A percentile compares a stretch with the other conserved stretches of the same genome.
These are phyloP conservation scores for Limnephilus lunatus DNA, from an alignment of 2,888 invertebrate species.

Conservation along the genomic window DNA sequence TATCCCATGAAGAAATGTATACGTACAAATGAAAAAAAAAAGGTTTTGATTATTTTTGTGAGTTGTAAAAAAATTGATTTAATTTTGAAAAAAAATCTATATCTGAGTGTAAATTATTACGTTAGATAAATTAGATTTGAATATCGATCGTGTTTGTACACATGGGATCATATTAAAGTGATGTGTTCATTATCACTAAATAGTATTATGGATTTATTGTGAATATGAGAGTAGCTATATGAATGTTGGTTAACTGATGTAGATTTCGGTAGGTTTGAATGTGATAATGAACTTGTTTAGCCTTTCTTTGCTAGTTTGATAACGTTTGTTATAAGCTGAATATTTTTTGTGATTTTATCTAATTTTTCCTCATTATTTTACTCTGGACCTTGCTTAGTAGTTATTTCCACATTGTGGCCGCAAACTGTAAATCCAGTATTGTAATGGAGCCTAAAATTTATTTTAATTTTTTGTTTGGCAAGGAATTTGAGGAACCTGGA, in stretches of 20 bases:
- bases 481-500: background rate
- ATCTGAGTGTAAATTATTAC: background rate
- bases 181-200: conserved; percentile 2
- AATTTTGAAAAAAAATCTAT: background rate
- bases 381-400: background rate
- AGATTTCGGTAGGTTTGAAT: conserved; percentile 2
- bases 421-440: background rate
- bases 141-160: background rate
- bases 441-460: background rate
- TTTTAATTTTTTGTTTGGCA: too few relatives aligned
- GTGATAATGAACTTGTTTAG: background rate
- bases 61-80: background rate
- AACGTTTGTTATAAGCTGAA: background rate
- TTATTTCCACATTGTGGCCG: background rate
- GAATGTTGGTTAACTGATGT: background rate
- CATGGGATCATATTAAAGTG: background rate
- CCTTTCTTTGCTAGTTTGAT: background rate
- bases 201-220: background rate
- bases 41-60: background rate
- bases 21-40: background rate
- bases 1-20: background rate
- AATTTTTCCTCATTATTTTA: background rate
- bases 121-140: background rate
- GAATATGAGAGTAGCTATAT: background rate
- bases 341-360: background rate